Evolutionary conservation across 64 coral and sea anemone species (phyloP).

Genomic region (Dendrophyllia cribrosa): DNA sequence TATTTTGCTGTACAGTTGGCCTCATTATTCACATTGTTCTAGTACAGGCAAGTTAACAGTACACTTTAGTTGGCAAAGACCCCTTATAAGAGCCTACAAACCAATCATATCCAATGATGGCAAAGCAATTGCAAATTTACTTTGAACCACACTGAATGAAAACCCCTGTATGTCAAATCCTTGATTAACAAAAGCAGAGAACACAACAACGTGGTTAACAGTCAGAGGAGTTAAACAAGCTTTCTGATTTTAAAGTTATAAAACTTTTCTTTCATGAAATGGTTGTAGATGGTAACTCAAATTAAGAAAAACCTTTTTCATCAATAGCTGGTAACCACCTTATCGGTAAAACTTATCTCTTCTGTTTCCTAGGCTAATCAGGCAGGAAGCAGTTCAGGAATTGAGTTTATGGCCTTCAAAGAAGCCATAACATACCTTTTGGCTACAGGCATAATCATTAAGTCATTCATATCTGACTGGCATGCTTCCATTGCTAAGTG

Average conservation of each 20-base stretch:
- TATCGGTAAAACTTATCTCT: background rate
- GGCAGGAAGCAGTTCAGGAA: constrained; percentile 58
- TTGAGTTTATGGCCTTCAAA: constrained; percentile 60
- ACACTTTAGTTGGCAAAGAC: too few species aligned
- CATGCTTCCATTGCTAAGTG: constrained; percentile 62
- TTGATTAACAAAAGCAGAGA: too few species aligned
- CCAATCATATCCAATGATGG: background rate
- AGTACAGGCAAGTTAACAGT: background rate
- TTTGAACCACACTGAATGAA: too few species aligned
- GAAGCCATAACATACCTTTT: constrained; percentile 33
- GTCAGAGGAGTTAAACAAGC: too few species aligned
- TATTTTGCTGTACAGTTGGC: constrained; percentile 64
- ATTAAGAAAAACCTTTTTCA: background rate
- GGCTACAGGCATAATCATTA: constrained; percentile 42
- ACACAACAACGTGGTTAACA: too few species aligned
- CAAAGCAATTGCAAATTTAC: background rate
- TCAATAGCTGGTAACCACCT: too few species aligned
- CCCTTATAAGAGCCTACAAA: background rate
- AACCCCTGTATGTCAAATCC: too few species aligned
- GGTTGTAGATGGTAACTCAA: too few species aligned
- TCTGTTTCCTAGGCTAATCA: constrained; percentile 51
- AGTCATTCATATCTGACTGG: constrained; percentile 54
- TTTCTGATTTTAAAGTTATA: too few species aligned
- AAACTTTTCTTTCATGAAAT: too few species aligned
- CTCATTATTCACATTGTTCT: constrained; percentile 26